phyloP scores from a whole-genome alignment of 2,797 vertebrate genomes.

The Myiothlypis chrysogaster region DNA sequence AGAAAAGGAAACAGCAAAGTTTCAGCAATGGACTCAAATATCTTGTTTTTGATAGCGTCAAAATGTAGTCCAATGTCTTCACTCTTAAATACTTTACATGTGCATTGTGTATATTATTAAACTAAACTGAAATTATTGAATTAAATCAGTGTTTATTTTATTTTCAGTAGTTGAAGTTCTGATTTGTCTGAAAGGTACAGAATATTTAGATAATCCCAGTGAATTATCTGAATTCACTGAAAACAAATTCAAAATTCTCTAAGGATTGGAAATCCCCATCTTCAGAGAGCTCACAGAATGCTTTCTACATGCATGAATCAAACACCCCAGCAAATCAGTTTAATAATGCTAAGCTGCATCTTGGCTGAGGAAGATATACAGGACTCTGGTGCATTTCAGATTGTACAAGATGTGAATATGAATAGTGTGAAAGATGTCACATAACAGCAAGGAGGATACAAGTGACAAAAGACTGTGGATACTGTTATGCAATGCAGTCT shows the following conservation, averaged over 20 bases:
- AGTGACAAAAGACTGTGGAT: neutral
- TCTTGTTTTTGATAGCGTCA: neutral
- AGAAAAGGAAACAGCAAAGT: neutral
- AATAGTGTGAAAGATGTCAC: neutral
- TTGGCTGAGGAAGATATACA: neutral
- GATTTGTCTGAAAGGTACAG: neutral
- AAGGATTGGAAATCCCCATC: neutral
- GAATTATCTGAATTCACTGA: neutral
- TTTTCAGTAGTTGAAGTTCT: neutral
- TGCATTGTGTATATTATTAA: neutral
- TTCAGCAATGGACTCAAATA: neutral
- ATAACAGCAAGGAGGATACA: neutral
- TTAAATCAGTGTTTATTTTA: neutral
- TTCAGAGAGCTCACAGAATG: neutral
- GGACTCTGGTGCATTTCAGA: slow-evolving; percentile 13
- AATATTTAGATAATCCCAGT: neutral
- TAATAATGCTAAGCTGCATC: slow-evolving; percentile 6
- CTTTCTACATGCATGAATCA: neutral
- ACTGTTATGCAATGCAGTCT: neutral
- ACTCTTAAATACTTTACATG: neutral
- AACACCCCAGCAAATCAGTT: neutral
- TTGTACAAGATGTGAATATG: neutral
- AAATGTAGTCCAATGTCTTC: neutral
- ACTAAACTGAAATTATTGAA: neutral
- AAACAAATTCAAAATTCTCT: neutral